Evolutionary conservation across 2,888 invertebrate genomes (phyloP).

Genomic region (Agrochola lychnidis): DNA sequence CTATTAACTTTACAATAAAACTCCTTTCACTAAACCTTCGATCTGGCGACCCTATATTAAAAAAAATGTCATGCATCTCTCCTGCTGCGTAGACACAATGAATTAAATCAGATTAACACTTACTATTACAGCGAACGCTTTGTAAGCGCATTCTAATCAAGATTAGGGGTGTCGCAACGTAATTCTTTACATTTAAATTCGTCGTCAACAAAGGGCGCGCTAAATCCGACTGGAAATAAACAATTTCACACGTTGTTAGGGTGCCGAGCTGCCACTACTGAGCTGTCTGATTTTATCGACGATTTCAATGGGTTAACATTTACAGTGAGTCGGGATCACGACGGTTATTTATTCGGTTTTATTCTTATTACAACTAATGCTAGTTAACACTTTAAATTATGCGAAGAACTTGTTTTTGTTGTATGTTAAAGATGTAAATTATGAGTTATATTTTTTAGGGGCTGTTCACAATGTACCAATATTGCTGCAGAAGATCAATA

Average conservation of each 20-base stretch:
- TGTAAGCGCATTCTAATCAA: constrained; percentile 86
- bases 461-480: neutral
- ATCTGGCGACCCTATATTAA: constrained; percentile 72
- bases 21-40: constrained; percentile 66
- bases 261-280: constrained; percentile 51
- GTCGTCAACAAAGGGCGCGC: constrained; percentile 80
- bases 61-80: constrained; percentile 79
- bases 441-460: constrained; percentile 12
- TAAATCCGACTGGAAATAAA: constrained; percentile 83
- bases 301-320: constrained; percentile 72
- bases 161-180: constrained; percentile 87
- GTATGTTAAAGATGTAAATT: constrained; percentile 1
- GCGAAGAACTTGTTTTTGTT: constrained; percentile 28
- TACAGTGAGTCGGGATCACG: constrained; percentile 56
- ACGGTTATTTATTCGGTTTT: constrained; percentile 55
- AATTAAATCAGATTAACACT: constrained; percentile 90
- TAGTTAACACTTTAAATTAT: constrained; percentile 28
- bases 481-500: neutral
- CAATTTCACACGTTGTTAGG: constrained; percentile 84
- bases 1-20: constrained; percentile 73
- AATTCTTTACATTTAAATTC: constrained; percentile 86
- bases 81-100: constrained; percentile 87
- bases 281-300: constrained; percentile 80
- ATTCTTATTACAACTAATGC: constrained; percentile 62
- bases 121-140: constrained; percentile 82